phyloP scores from a whole-genome alignment of 2,113 vertebrate genomes.

The Scalopus aquaticus region DNA sequence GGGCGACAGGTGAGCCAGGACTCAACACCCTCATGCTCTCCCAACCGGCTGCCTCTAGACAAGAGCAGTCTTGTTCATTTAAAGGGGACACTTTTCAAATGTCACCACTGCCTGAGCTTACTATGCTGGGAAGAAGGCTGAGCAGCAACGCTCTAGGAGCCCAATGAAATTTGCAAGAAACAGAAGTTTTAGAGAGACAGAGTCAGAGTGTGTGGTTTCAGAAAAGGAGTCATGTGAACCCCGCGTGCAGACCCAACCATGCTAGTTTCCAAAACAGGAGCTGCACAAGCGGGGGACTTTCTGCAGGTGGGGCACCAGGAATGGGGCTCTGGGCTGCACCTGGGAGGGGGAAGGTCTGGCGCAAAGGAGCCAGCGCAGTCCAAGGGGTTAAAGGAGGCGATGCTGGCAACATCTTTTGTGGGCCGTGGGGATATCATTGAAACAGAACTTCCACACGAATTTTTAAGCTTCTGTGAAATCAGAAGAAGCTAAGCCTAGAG shows the following conservation, averaged over 20 bases:
- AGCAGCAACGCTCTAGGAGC: not conserved
- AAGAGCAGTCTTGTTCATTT: too few relatives aligned
- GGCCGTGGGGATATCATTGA: too few relatives aligned
- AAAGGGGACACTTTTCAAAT: not conserved
- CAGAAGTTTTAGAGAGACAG: not conserved
- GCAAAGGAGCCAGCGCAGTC: not conserved
- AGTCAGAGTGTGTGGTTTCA: not conserved
- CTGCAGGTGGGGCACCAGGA: not conserved
- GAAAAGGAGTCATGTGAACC: not conserved
- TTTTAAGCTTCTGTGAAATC: not conserved
- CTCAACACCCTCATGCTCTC: not conserved
- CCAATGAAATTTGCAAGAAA: not conserved
- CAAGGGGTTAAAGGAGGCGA: not conserved
- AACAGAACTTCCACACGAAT: not conserved
- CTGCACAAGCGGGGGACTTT: not conserved
- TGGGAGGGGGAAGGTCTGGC: too few relatives aligned
- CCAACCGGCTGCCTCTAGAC: not conserved
- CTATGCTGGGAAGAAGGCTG: not conserved
- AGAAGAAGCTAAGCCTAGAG: not conserved
- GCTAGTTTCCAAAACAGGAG: not conserved
- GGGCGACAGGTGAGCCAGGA: not conserved
- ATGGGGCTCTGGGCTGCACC: not conserved
- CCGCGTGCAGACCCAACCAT: rapidly evolving
- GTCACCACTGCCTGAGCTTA: not conserved
- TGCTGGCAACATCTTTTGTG: not conserved